These are phyloP conservation scores for Amiota mariae DNA, from an alignment of 2,888 invertebrate genomes.

Conservation along the genomic window DNA sequence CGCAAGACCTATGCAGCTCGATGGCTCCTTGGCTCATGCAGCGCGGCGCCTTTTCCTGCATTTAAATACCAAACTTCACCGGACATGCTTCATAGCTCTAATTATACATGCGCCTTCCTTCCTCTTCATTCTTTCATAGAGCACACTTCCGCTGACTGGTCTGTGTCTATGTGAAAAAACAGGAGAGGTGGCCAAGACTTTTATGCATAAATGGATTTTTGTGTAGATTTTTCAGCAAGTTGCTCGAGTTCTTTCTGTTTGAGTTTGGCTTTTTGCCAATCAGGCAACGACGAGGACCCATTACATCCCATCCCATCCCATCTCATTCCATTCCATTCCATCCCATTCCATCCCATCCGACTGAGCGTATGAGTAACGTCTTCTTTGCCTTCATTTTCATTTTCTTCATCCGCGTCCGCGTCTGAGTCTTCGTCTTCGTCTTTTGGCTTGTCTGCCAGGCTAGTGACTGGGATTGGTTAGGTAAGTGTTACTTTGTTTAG, in stretches of 20 bases:
- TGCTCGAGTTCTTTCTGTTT: slow-evolving; percentile 31
- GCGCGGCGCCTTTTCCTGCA: slow-evolving; percentile 38
- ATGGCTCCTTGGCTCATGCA: background rate
- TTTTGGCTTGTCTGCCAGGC: background rate
- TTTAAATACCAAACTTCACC: slow-evolving; percentile 67
- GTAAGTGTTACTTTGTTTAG: slow-evolving; percentile 31
- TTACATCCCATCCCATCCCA: background rate
- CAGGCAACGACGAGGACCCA: background rate
- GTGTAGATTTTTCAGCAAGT: slow-evolving; percentile 34
- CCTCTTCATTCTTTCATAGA: slow-evolving; percentile 40
- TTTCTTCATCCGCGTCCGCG: background rate
- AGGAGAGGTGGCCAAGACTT: background rate
- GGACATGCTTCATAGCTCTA: slow-evolving; percentile 68
- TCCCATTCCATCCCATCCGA: slow-evolving; percentile 27
- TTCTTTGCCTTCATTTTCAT: background rate
- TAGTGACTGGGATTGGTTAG: slow-evolving; percentile 39
- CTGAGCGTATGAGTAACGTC: slow-evolving; percentile 50
- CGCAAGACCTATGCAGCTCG: slow-evolving; percentile 15
- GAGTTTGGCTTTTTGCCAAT: slow-evolving; percentile 47
- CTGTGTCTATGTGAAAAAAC: too few species aligned
- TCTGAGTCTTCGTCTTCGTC: too few species aligned
- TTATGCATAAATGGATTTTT: slow-evolving; percentile 19
- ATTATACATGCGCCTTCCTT: slow-evolving; percentile 63
- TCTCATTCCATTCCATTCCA: background rate
- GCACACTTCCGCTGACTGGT: slow-evolving; percentile 31